phyloP scores from a whole-genome alignment of 1,140 invertebrate species.

The Artemia franciscana region DNA sequence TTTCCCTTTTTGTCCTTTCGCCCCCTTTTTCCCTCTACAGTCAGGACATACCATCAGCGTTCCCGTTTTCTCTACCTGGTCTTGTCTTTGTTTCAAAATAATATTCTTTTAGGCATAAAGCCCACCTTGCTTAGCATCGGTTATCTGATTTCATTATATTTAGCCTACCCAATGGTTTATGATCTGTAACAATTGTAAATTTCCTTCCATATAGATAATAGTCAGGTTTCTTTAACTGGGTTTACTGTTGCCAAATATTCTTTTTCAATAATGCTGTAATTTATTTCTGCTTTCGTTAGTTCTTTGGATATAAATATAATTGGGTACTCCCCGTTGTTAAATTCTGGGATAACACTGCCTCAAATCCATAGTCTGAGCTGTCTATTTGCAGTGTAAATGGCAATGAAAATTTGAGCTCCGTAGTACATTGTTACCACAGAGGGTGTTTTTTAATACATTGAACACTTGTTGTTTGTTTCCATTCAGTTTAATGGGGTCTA shows the following conservation, averaged over 20 bases:
- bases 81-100: not conserved
- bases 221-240: not conserved
- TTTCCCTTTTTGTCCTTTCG: slow-evolving; percentile 98
- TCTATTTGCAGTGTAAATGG: not conserved
- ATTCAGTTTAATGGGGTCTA: not conserved
- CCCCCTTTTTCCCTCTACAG: slow-evolving; percentile 76
- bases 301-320: not conserved
- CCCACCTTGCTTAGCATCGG: not conserved
- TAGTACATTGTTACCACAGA: not conserved
- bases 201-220: not conserved
- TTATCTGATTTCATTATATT: not conserved
- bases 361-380: not conserved
- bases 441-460: not conserved
- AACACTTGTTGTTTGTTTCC: not conserved
- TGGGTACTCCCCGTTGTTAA: not conserved
- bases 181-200: not conserved
- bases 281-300: not conserved
- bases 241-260: not conserved
- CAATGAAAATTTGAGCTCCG: not conserved
- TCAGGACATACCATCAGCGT: not conserved
- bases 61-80: not conserved
- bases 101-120: not conserved
- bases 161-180: not conserved
- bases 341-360: not conserved
- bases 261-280: not conserved